Evolutionary conservation across 2,797 vertebrate genomes (phyloP), one percentile per base, ranked within the genome.

Genomic region (Chrosomus eos): DNA sequence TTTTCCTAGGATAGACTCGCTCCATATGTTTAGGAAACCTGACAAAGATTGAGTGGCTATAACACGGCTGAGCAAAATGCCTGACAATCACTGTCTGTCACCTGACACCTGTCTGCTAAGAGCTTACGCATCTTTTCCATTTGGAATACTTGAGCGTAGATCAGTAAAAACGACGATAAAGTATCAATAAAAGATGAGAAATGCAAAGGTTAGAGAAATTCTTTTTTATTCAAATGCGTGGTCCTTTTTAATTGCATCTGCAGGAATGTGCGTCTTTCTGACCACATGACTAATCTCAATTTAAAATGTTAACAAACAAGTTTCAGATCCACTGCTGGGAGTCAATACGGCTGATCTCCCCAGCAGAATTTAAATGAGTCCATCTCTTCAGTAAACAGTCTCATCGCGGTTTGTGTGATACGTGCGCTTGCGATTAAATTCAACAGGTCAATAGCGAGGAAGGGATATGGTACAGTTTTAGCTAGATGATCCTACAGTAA

Each of bases 271-370:
- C 86, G 83, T 88, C 90, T 93, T 92, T 91, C 91, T 89, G 89
- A 93, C 90, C 86, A 93, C 90, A 89, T 82, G 89, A 92, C 90
- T 93, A 93, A 94, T 93, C 91, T 92, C 92, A 94, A 95, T 95
- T 94, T 94, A 94, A 95, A 90, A 91, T 94, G 93, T 93, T 94
- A 94, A 93, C 92, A 95, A 95, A 95, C 93, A 94, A 93, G 93
- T 91, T 94, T 94, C 74, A 94, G 92, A 94, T 95, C 92, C 92
- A 94, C 92, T 94, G 91, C 90, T 81, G 85, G 72, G 79, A 92
- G 93, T 96, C 94, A 92, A 95, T 95, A 94, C 86, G 26, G 90
- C 80, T 77, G 84, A 89, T 89, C 90, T 90, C 89, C 86, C 90
- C 78, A 86, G 77, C 89, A 60, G 95, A 93, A 95, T 94, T 94